These are phyloP conservation scores for Acrocera orbiculus DNA, from an alignment of 2,888 invertebrate genomes.

Conservation along the genomic window DNA sequence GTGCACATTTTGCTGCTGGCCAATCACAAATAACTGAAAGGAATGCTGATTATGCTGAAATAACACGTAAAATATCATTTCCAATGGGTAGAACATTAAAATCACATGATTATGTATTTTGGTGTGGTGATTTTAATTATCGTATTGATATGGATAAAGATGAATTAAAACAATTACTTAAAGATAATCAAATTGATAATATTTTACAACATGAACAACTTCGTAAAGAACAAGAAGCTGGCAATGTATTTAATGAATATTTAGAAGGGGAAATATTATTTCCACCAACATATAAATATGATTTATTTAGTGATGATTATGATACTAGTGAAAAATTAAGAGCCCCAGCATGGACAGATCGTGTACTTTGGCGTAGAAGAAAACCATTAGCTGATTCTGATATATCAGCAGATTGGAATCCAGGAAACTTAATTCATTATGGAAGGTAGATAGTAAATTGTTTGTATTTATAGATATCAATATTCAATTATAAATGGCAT, in stretches of 20 bases:
- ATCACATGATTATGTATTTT: constrained; percentile 96
- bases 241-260: constrained; percentile 81
- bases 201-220: constrained; percentile 81
- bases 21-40: constrained; percentile 89
- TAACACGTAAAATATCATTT: constrained; percentile 75
- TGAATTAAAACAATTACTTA: constrained; percentile 69
- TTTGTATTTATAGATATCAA: not conserved
- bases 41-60: constrained; percentile 93
- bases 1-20: constrained; percentile 98
- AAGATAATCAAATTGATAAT: constrained; percentile 41
- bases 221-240: constrained; percentile 55
- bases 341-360: constrained; percentile 96
- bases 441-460: constrained; percentile 36
- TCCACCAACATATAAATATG: constrained; percentile 96
- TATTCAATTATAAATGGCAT: too few species aligned
- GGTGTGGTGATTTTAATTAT: constrained; percentile 99
- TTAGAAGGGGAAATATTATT: constrained; percentile 83
- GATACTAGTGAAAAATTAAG: constrained; percentile 97
- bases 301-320: constrained; percentile 95
- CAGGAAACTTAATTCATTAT: constrained; percentile 72
- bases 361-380: constrained; percentile 82
- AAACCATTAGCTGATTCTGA: constrained; percentile 56
- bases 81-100: constrained; percentile 83
- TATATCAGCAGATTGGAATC: constrained; percentile 43
- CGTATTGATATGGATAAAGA: constrained; percentile 91